Evolutionary conservation across 2,888 invertebrate species (phyloP).

Genomic region (Caenorhabditis virilis): DNA sequence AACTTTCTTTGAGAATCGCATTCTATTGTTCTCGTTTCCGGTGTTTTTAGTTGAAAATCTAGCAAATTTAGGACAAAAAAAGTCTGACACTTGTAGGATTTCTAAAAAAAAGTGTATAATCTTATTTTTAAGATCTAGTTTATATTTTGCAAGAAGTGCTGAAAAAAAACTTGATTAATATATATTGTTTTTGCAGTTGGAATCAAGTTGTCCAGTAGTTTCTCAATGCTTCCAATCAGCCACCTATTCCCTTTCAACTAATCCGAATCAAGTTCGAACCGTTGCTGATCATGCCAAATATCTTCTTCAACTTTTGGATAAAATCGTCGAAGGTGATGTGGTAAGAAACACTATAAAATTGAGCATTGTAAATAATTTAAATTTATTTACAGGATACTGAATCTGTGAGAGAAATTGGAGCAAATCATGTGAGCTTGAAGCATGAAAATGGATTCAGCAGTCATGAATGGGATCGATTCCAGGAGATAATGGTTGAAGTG

Average conservation of each 20-base stretch:
- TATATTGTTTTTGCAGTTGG: constrained; percentile 26
- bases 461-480: constrained; percentile 44
- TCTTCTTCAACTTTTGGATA: constrained; percentile 53
- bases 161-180: background rate
- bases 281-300: constrained; percentile 58
- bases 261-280: constrained; percentile 36
- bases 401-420: constrained; percentile 43
- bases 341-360: constrained; percentile 22
- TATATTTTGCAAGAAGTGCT: background rate
- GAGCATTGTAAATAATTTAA: too few relatives aligned
- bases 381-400: constrained; percentile 40
- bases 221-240: constrained; percentile 46
- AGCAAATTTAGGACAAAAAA: background rate
- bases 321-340: constrained; percentile 58
- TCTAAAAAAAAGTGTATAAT: too few relatives aligned
- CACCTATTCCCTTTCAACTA: constrained; percentile 38
- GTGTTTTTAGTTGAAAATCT: background rate
- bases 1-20: too few relatives aligned
- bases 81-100: background rate
- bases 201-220: constrained; percentile 44
- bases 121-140: too few relatives aligned
- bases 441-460: constrained; percentile 39
- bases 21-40: too few relatives aligned
- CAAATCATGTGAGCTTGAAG: constrained; percentile 41
- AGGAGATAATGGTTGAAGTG: constrained; percentile 55